Conservation (phyloP, 2,888 invertebrate species). For the Cyrtodaria siliqua region DNA sequence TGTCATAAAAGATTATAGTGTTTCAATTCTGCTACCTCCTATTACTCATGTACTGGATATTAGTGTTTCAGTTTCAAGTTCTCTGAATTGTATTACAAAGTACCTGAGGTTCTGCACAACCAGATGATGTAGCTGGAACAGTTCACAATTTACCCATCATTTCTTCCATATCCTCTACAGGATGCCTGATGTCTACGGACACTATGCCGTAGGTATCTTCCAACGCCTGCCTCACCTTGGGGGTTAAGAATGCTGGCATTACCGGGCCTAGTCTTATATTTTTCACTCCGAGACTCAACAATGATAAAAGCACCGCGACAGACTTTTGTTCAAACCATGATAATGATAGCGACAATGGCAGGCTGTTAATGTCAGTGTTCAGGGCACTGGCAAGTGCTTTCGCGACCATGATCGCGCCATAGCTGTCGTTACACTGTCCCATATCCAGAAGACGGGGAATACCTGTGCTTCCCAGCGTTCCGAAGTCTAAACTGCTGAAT, state of each 20-base stretch:
- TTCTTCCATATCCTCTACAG: constrained; percentile 62
- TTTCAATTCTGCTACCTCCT: too few species aligned
- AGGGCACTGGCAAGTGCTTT: constrained; percentile 71
- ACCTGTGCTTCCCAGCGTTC: constrained; percentile 71
- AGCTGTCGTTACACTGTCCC: constrained; percentile 76
- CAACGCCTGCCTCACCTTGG: constrained; percentile 64
- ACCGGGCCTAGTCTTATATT: constrained; percentile 74
- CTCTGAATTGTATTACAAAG: too few species aligned
- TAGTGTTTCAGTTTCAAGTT: too few species aligned
- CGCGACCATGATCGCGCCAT: constrained; percentile 74
- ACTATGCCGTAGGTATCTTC: constrained; percentile 68
- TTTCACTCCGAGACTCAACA: constrained; percentile 74
- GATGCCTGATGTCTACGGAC: constrained; percentile 67
- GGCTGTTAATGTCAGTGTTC: constrained; percentile 73
- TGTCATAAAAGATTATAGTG: too few species aligned
- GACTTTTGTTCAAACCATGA: constrained; percentile 79
- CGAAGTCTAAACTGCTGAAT: constrained; percentile 68
- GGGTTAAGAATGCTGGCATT: constrained; percentile 76
- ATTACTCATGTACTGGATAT: too few species aligned
- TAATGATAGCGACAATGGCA: constrained; percentile 71
- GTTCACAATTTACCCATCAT: constrained; percentile 37
- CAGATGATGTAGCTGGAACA: not conserved
- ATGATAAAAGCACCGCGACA: constrained; percentile 72
- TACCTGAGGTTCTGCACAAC: not conserved
- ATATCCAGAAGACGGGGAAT: constrained; percentile 76